Base-by-base conservation (phyloP, 2,113 vertebrate genomes). In the Ochotona curzoniae region DNA sequence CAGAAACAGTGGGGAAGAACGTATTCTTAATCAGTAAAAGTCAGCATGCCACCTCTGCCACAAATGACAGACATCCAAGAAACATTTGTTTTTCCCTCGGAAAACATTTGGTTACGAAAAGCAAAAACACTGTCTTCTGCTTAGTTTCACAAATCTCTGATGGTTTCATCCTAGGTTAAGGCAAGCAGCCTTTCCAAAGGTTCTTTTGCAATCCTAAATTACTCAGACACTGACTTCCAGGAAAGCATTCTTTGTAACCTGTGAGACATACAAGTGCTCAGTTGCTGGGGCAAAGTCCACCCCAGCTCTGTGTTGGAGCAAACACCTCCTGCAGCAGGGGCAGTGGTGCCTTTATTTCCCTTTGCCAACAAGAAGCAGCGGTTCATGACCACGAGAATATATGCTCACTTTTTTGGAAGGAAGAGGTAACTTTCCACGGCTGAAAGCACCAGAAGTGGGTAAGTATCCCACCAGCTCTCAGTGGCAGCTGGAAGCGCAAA, bases 91-190 rank as follows among this genome's bases (percentile, higher is more conserved):
- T 32, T n/a, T 38, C 20, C 67, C 64, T 60, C 69, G 73, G 30
- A 35, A 90, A 32, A 92, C 30, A 81, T 28, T n/a, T n/a, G 44
- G 69, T 82, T n/a, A 71, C 70, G 63, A 88, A 71, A 84, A 90
- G 79, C 9, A 12, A 64, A 25, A 85, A 3, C 14, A 47, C 21
- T 2, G 1, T 4, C 64, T 32, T 78, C 26, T 70, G 0, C 10
- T 15, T 91, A 8, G 73, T 70, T 47, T 49, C 35, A 90, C 74
- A 89, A 86, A 86, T 23, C 66, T 20, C 63, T 79, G 84, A 79
- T 0, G 12, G 90, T 69, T 28, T 30, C 13, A 21, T 38, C 20
- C 20, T 23, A 11, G 28, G 1, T 80, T 21, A 86, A 64, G 28
- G 51, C 8, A 5, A 64, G 73, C 66, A 73, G 84, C 2, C 5